phyloP scores from a whole-genome alignment of 2,888 invertebrate species.

The Creontiades dilutus region DNA sequence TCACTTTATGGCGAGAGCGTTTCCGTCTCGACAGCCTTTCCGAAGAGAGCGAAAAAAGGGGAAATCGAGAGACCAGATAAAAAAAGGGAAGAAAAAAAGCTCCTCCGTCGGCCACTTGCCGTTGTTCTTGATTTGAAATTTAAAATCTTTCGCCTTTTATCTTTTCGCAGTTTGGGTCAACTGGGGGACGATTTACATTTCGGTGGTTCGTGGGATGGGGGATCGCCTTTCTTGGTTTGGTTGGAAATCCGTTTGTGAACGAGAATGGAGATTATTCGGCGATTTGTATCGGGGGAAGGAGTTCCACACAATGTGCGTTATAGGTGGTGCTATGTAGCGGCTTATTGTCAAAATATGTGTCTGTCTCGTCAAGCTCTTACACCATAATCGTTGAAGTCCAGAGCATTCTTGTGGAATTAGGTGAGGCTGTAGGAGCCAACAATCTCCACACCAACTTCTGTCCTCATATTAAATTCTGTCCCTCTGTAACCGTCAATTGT shows the following conservation, averaged over 20 bases:
- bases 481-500: too few relatives aligned
- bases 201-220: slow-evolving; percentile 10
- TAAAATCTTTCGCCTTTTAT: slow-evolving; percentile 55
- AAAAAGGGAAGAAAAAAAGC: slow-evolving; percentile 34
- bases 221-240: slow-evolving; percentile 39
- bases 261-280: slow-evolving; percentile 11
- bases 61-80: background rate
- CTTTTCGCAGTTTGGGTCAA: slow-evolving; percentile 27
- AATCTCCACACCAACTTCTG: too few relatives aligned
- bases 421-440: too few relatives aligned
- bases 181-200: slow-evolving; percentile 43
- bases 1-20: slow-evolving; percentile 38
- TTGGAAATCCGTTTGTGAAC: slow-evolving; percentile 17
- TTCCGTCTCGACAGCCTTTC: slow-evolving; percentile 12
- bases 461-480: too few relatives aligned
- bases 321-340: background rate
- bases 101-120: slow-evolving; percentile 10
- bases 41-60: slow-evolving; percentile 40
- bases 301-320: background rate
- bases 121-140: slow-evolving; percentile 63
- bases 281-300: background rate
- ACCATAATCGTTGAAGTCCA: too few relatives aligned
- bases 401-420: too few relatives aligned
- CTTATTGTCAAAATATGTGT: background rate
- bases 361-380: too few relatives aligned